phyloP scores from a whole-genome alignment of 2,113 vertebrate genomes.

The Oplegnathus fasciatus region DNA sequence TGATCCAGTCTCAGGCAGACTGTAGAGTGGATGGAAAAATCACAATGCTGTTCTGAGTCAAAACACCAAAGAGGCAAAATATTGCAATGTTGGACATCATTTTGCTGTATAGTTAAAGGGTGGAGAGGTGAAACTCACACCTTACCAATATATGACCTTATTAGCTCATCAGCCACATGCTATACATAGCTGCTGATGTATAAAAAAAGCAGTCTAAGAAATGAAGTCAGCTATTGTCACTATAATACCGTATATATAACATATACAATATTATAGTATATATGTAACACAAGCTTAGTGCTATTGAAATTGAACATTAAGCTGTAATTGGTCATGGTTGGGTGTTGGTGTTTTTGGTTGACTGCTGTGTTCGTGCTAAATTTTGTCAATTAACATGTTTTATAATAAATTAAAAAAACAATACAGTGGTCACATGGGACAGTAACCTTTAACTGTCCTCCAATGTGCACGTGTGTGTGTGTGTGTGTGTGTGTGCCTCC shows the following conservation, averaged over 20 bases:
- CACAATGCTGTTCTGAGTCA: not conserved
- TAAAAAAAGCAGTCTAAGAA: not conserved
- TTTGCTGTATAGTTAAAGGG: not conserved
- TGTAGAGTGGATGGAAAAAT: not conserved
- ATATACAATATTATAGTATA: no score
- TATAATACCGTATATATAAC: no score
- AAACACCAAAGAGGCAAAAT: not conserved
- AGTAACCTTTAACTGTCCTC: slow-evolving; percentile 52
- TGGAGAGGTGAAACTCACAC: not conserved
- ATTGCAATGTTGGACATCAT: not conserved
- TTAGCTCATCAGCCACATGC: not conserved
- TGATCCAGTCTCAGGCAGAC: not conserved
- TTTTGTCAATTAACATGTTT: not conserved
- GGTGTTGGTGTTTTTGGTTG: not conserved
- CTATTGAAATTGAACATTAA: not conserved
- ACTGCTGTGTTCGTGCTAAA: not conserved
- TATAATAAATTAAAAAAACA: not conserved
- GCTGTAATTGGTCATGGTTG: not conserved
- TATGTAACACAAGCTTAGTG: not conserved
- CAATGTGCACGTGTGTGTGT: not conserved
- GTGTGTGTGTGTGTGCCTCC: not conserved
- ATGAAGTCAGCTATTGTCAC: not conserved
- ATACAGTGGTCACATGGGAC: not conserved
- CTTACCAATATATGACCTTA: not conserved
- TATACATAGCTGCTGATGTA: not conserved